These are phyloP conservation scores for Pitangus sulphuratus DNA, from an alignment of 2,797 vertebrate genomes.

Conservation along the genomic window DNA sequence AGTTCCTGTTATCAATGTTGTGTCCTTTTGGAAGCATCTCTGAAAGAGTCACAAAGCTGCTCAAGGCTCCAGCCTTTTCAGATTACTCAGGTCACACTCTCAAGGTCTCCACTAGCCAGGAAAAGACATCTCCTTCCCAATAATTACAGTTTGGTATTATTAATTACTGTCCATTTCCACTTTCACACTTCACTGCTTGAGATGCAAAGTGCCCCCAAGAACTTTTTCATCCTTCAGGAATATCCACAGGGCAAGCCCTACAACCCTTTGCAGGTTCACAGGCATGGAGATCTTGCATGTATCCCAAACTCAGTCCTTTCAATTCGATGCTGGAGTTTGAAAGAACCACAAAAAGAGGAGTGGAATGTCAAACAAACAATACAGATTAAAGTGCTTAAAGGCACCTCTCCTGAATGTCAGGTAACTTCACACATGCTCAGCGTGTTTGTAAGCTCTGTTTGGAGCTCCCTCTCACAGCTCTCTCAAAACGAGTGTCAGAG, in stretches of 20 bases:
- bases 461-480: not conserved
- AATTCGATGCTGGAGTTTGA: not conserved
- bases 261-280: not conserved
- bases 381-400: not conserved
- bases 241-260: not conserved
- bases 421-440: fast-evolving
- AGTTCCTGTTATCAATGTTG: not conserved
- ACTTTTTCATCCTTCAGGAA: not conserved
- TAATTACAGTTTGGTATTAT: not conserved
- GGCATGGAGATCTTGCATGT: not conserved
- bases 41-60: not conserved
- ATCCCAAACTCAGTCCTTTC: not conserved
- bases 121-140: not conserved
- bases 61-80: not conserved
- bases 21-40: not conserved
- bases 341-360: not conserved
- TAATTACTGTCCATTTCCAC: not conserved
- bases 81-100: not conserved
- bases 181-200: not conserved
- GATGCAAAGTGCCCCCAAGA: not conserved
- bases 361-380: not conserved
- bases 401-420: not conserved
- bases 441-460: fast-evolving
- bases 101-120: not conserved
- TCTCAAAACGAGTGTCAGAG: not conserved